phyloP scores from a whole-genome alignment of 2,888 invertebrate species.

The Ecliptopera silaceata region DNA sequence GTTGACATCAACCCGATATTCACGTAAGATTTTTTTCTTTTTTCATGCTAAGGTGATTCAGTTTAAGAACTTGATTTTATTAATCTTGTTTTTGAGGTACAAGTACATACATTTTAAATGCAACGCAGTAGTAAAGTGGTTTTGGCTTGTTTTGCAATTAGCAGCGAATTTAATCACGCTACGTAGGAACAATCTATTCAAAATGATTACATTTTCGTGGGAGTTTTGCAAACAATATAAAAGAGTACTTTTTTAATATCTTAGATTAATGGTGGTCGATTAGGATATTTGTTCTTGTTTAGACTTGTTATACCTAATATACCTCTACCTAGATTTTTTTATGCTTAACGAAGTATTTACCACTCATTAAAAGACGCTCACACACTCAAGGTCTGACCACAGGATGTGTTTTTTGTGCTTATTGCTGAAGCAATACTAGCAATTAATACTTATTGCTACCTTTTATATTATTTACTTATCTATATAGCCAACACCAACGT shows the following conservation, averaged over 20 bases:
- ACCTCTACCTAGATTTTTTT: no score
- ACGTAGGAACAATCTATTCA: not conserved
- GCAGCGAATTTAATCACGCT: not conserved
- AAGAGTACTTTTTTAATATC: no score
- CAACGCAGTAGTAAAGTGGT: not conserved
- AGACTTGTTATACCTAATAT: not conserved
- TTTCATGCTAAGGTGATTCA: not conserved
- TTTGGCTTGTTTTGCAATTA: not conserved
- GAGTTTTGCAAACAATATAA: no score
- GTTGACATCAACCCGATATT: slow-evolving; percentile 12
- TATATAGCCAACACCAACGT: no score
- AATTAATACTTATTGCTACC: no score
- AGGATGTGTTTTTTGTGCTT: not conserved
- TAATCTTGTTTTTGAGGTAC: not conserved
- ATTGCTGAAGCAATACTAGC: not conserved
- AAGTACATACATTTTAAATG: not conserved
- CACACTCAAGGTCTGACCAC: not conserved
- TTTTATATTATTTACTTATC: no score
- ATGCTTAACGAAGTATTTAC: no score
- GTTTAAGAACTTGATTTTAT: not conserved
- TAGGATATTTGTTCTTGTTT: no score
- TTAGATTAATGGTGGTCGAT: no score
- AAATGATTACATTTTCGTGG: no score
- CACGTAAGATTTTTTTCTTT: slow-evolving; percentile 20
- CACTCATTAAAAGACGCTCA: not conserved